Base-by-base conservation (phyloP, 2,113 vertebrate genomes). In the Ceratotherium simum region DNA sequence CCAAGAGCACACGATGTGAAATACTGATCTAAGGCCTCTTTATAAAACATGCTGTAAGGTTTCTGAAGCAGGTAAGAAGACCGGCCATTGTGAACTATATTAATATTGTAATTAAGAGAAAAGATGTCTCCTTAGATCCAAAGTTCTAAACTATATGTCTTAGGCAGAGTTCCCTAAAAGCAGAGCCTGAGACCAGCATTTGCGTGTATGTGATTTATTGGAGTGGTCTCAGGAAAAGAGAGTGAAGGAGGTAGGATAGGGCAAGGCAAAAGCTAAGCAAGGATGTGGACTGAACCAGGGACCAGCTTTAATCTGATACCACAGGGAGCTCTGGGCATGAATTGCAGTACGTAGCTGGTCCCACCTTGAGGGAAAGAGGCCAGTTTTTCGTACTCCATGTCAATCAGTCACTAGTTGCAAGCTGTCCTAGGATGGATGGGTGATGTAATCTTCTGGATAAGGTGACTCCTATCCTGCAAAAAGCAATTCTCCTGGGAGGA, bases 171-270 rank as follows among this genome's bases (percentile, higher is more conserved):
- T 97, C 39, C 36, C 33, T 58, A 82, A 51, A 42, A 84, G 69
- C 27, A 91, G 20, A 93, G 36, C n/a, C n/a, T 83, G 56, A 69
- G 42, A 36, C 17, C 2, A 27, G 27, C 29, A 31, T 60, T 70
- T 80, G 60, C 29, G 7, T 51, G 0, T 91, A 16, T 67, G 29
- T 73, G n/a, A 60, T 29, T 91, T 85, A 58, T 13, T 78, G 39
- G 23, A 95, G 7, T 85, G 16, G 29, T 92, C 51, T 94, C 58
- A 87, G 58, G 39, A 65, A 90, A 88, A 76, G n/a, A 90, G 39
- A 90, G 46, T 14, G 64, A 29, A 4, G 18, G 46, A 86, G 46
- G 5, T n/a, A 92, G 56, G 54, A 20, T 2, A 46, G 5, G 18
- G 42, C 10, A 62, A 84, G 76, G 18, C 20, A 51, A 91, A 29